Evolutionary conservation across 2,797 vertebrate genomes (phyloP).

Genomic region (Melanotaenia parkinsoni): DNA sequence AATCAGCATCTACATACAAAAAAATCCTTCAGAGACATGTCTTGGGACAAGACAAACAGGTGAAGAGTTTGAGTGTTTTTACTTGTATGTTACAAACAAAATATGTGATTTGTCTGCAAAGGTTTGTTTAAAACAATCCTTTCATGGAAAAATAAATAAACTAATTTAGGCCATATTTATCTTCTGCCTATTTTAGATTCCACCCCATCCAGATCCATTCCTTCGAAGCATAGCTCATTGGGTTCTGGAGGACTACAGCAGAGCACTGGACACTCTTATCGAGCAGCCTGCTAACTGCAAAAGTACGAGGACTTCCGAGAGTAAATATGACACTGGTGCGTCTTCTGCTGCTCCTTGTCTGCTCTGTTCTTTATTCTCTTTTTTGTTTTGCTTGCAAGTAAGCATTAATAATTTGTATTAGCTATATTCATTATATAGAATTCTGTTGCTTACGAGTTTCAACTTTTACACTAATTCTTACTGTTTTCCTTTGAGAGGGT

Average conservation of each 20-base stretch:
- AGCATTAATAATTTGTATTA: neutral
- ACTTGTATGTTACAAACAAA: neutral
- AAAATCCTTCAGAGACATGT: slow-evolving; percentile 91
- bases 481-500: no score
- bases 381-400: neutral
- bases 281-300: slow-evolving; percentile 79
- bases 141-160: slow-evolving; percentile 7
- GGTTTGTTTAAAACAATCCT: slow-evolving; percentile 20
- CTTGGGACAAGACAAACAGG: slow-evolving; percentile 86
- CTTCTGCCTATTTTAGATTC: slow-evolving; percentile 69
- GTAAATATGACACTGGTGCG: slow-evolving; percentile 56
- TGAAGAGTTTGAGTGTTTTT: slow-evolving; percentile 35
- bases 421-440: neutral
- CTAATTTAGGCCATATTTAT: slow-evolving; percentile 8
- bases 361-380: slow-evolving; percentile 3
- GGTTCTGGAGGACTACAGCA: slow-evolving; percentile 95
- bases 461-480: no score
- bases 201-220: slow-evolving; percentile 89
- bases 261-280: slow-evolving; percentile 92
- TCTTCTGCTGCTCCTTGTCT: slow-evolving; percentile 1
- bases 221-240: slow-evolving; percentile 96
- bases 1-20: slow-evolving; percentile 91
- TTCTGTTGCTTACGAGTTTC: neutral
- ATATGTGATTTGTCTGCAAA: slow-evolving; percentile 3
- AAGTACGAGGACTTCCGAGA: slow-evolving; percentile 47